phyloP scores from a whole-genome alignment of 2,888 invertebrate genomes.

The Sesamia inferens region DNA sequence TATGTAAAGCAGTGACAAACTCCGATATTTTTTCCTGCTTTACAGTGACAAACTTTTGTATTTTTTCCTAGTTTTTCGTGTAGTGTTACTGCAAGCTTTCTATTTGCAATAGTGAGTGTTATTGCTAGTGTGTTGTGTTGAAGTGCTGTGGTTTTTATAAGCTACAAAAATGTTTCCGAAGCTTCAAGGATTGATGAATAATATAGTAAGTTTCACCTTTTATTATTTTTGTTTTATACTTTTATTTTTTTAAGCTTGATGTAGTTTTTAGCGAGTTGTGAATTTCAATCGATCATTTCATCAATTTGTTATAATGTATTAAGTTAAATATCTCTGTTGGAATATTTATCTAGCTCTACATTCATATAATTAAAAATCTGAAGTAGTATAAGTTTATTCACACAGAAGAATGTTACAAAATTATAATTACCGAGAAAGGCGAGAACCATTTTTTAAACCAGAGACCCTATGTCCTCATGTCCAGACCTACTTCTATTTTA shows the following conservation, averaged over 20 bases:
- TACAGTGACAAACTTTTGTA: conserved; percentile 38
- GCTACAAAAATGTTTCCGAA: conserved; percentile 84
- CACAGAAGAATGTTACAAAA: neutral
- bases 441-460: conserved; percentile 3
- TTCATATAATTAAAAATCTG: neutral
- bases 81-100: conserved; percentile 67
- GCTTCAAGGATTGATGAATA: conserved; percentile 87
- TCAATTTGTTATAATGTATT: neutral
- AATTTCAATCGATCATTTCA: neutral
- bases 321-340: neutral
- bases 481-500: conserved; percentile 24
- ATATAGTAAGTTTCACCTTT: conserved; percentile 18
- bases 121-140: conserved; percentile 72
- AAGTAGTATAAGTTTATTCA: conserved; percentile 18
- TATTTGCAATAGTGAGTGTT: conserved; percentile 70
- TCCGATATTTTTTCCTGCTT: conserved; percentile 22
- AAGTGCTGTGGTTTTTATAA: conserved; percentile 64
- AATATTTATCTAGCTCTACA: neutral
- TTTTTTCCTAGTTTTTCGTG: conserved; percentile 54
- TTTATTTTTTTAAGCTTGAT: conserved; percentile 13
- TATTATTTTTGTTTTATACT: neutral
- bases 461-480: conserved; percentile 2
- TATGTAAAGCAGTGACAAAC: conserved; percentile 46
- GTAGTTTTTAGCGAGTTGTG: neutral
- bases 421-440: neutral